Evolutionary conservation across 2,888 invertebrate species (phyloP).

Genomic region (Acanthosepion lycidas): DNA sequence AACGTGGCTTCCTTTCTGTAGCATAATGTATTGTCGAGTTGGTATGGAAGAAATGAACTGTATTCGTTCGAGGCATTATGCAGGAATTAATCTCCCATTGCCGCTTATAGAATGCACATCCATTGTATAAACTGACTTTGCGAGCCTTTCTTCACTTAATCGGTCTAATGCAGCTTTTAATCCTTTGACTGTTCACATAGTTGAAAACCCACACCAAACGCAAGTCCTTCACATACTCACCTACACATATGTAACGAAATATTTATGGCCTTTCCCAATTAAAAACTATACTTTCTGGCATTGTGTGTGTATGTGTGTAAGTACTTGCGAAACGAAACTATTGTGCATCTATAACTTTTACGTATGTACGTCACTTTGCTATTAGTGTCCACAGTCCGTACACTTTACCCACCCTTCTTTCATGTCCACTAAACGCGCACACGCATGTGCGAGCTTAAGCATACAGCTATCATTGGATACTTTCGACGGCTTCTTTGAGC

Average conservation of each 20-base stretch:
- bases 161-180: neutral
- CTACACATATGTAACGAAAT: neutral
- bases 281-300: too few species aligned
- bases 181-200: neutral
- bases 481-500: neutral
- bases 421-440: neutral
- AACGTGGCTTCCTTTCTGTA: too few species aligned
- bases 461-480: neutral
- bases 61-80: neutral
- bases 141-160: neutral
- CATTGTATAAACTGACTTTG: neutral
- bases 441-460: too few species aligned
- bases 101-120: neutral
- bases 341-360: neutral
- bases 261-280: neutral
- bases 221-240: neutral
- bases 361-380: neutral
- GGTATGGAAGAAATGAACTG: neutral
- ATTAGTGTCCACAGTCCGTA: neutral
- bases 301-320: too few species aligned
- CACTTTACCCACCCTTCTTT: neutral
- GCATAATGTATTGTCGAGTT: too few species aligned
- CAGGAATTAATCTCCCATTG: neutral
- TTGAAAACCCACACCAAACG: neutral
- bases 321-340: neutral